These are phyloP conservation scores for Rhinogobio ventralis DNA, from an alignment of 2,797 vertebrate genomes.

Conservation along the genomic window DNA sequence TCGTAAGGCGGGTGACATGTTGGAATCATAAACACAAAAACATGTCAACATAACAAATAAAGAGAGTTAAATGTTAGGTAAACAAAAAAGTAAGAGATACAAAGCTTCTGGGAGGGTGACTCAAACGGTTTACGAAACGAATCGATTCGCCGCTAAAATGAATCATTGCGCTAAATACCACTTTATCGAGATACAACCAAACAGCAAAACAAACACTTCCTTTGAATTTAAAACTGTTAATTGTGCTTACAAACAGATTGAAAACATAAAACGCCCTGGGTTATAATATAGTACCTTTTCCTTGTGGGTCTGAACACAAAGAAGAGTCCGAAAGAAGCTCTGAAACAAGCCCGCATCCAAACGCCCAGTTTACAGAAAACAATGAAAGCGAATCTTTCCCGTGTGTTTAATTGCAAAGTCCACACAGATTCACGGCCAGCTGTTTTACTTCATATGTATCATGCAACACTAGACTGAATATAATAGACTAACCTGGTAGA, in stretches of 20 bases:
- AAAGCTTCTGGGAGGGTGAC: too few relatives aligned
- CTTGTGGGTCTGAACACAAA: conserved; percentile 28
- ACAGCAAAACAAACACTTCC: not conserved
- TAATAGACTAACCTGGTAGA: not conserved
- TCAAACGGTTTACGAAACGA: not conserved
- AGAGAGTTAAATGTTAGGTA: not conserved
- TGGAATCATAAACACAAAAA: not conserved
- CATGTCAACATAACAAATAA: not conserved
- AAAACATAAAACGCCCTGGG: not conserved
- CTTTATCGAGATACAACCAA: not conserved
- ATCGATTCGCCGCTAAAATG: conserved; percentile 14
- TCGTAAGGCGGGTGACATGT: too few relatives aligned
- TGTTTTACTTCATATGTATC: not conserved
- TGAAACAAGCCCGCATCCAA: conserved; percentile 2
- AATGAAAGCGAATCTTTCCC: not conserved
- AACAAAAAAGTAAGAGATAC: not conserved
- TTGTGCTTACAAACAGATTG: not conserved
- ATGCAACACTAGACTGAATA: not conserved
- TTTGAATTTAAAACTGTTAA: not conserved
- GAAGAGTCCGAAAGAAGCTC: conserved; percentile 27
- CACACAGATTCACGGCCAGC: not conserved
- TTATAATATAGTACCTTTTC: too few relatives aligned
- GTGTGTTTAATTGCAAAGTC: not conserved
- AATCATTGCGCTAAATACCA: not conserved
- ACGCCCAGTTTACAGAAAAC: not conserved